These are phyloP conservation scores for Kryptopterus vitreolus DNA, from an alignment of 2,797 vertebrate species.

Conservation along the genomic window DNA sequence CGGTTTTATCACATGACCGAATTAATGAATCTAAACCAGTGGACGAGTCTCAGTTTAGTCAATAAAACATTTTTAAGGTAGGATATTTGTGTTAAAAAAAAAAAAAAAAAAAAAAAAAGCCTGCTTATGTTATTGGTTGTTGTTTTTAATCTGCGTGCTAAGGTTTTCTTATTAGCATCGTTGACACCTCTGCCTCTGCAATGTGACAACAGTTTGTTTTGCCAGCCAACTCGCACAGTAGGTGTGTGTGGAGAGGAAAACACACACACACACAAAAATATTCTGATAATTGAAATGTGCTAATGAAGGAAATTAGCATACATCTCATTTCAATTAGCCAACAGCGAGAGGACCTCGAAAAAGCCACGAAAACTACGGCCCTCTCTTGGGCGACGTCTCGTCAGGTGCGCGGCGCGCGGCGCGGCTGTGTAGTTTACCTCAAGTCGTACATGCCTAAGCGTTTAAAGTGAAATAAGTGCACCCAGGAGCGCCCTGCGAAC, in stretches of 20 bases:
- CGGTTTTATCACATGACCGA: not conserved
- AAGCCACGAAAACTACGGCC: not conserved
- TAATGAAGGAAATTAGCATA: constrained; percentile 17
- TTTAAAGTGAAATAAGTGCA: constrained; percentile 61
- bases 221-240: not conserved
- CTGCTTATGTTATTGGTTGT: no score
- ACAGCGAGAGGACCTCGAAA: constrained; percentile 7
- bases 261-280: not conserved
- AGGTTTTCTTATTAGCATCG: not conserved
- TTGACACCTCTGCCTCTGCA: not conserved
- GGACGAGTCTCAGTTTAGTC: no score
- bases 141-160: not conserved
- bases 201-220: constrained; percentile 8
- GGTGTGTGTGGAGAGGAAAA: not conserved
- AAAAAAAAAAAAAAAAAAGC: no score
- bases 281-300: not conserved
- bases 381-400: not conserved
- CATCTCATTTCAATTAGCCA: constrained; percentile 13
- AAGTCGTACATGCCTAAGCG: constrained; percentile 29
- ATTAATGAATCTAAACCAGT: not conserved
- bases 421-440: constrained; percentile 4
- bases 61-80: not conserved
- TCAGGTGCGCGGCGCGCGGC: constrained; percentile 6
- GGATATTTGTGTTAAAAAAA: not conserved
- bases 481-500: constrained; percentile 63